Evolutionary conservation across 2,888 invertebrate genomes (phyloP).

Genomic region (Ormyrus pomaceus): DNA sequence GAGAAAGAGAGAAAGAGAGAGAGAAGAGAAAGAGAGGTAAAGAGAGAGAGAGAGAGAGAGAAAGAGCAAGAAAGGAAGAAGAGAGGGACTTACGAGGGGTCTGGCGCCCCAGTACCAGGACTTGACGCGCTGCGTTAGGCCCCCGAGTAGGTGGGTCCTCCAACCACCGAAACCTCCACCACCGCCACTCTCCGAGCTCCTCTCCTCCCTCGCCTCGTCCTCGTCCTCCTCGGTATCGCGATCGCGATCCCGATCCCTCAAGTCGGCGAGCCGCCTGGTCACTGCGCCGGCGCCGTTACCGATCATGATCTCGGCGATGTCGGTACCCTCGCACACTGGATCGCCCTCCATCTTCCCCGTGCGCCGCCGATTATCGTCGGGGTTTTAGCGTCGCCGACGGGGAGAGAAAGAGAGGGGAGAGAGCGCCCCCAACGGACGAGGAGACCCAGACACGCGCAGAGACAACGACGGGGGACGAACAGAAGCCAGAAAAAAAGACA

Average conservation of each 20-base stretch:
- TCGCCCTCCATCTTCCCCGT: slow-evolving; percentile 69
- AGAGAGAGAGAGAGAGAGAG: slow-evolving; percentile 23
- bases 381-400: too few species aligned
- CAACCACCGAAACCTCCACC: slow-evolving; percentile 84
- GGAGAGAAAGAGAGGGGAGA: neutral
- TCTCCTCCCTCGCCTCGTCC: slow-evolving; percentile 74
- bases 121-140: slow-evolving; percentile 97
- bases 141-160: slow-evolving; percentile 92
- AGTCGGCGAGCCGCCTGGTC: slow-evolving; percentile 37
- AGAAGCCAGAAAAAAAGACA: slow-evolving; percentile 50
- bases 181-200: slow-evolving; percentile 74
- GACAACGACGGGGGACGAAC: slow-evolving; percentile 45
- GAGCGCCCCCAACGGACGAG: slow-evolving; percentile 9
- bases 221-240: slow-evolving; percentile 74
- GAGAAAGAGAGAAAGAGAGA: slow-evolving; percentile 36
- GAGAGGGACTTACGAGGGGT: slow-evolving; percentile 91
- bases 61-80: slow-evolving; percentile 47
- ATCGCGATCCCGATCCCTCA: slow-evolving; percentile 71
- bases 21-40: slow-evolving; percentile 35
- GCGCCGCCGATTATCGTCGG: neutral
- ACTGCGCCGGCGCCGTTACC: slow-evolving; percentile 71
- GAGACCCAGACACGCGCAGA: slow-evolving; percentile 46
- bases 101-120: slow-evolving; percentile 96
- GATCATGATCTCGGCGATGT: slow-evolving; percentile 74
- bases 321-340: slow-evolving; percentile 75